These are phyloP conservation scores for Limenitis camilla DNA, from an alignment of 2,888 invertebrate species.

Conservation along the genomic window DNA sequence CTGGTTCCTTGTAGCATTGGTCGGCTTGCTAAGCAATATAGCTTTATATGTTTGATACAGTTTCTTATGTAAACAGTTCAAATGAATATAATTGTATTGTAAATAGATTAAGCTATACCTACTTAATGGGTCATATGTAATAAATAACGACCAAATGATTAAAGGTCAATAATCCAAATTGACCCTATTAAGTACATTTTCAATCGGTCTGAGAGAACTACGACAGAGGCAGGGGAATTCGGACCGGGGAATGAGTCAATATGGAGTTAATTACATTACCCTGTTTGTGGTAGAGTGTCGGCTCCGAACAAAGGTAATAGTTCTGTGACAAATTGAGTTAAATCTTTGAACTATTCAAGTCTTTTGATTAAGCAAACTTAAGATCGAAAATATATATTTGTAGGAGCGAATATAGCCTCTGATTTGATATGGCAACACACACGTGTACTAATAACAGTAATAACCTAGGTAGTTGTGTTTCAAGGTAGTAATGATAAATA, in stretches of 20 bases:
- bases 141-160: neutral
- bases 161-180: neutral
- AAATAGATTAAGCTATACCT: neutral
- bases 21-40: too few species aligned
- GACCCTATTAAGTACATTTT: conserved; percentile 6
- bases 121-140: neutral
- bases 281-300: conserved; percentile 38
- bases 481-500: too few species aligned
- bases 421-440: too few species aligned
- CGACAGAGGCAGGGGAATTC: conserved; percentile 28
- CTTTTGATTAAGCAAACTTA: neutral
- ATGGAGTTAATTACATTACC: conserved; percentile 46
- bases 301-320: conserved; percentile 17
- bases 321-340: conserved; percentile 8
- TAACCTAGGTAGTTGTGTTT: too few species aligned
- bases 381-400: neutral
- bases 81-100: too few species aligned
- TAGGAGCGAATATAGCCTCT: neutral
- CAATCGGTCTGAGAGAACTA: neutral
- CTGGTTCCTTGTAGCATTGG: too few species aligned
- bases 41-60: too few species aligned
- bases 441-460: too few species aligned
- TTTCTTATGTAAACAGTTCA: too few species aligned
- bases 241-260: conserved; percentile 39
- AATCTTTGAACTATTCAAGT: conserved; percentile 2